phyloP scores from a whole-genome alignment of 2,113 vertebrate genomes.

The Pseudopodoces humilis region DNA sequence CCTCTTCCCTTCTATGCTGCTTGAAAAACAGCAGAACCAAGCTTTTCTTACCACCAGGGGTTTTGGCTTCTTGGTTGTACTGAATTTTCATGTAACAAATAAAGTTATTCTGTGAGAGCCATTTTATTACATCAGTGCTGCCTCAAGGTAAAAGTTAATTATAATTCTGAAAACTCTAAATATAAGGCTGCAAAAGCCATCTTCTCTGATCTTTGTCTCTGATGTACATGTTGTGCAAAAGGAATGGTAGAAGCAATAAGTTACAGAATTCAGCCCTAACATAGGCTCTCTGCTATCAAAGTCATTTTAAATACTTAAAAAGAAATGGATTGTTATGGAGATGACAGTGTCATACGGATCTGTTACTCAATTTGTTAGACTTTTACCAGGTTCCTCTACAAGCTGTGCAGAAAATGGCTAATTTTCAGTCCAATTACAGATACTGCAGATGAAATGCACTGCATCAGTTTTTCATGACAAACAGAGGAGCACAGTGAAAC shows the following conservation, averaged over 20 bases:
- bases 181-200: not conserved
- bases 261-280: not conserved
- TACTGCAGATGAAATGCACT: not conserved
- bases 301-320: not conserved
- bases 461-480: not conserved
- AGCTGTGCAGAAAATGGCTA: not conserved
- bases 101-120: not conserved
- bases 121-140: not conserved
- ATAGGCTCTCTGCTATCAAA: not conserved
- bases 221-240: not conserved
- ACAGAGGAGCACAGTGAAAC: not conserved
- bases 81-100: not conserved
- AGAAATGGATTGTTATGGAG: not conserved
- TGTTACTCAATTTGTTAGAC: not conserved
- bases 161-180: not conserved
- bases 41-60: not conserved
- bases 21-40: not conserved
- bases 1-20: not conserved
- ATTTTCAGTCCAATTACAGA: not conserved
- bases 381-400: not conserved
- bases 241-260: not conserved
- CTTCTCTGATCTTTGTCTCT: not conserved
- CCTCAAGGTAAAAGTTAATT: not conserved
- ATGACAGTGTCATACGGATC: not conserved
- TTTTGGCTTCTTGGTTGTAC: not conserved